These are phyloP conservation scores for Macroramphosus scolopax DNA, from an alignment of 2,797 vertebrate genomes.

Conservation along the genomic window DNA sequence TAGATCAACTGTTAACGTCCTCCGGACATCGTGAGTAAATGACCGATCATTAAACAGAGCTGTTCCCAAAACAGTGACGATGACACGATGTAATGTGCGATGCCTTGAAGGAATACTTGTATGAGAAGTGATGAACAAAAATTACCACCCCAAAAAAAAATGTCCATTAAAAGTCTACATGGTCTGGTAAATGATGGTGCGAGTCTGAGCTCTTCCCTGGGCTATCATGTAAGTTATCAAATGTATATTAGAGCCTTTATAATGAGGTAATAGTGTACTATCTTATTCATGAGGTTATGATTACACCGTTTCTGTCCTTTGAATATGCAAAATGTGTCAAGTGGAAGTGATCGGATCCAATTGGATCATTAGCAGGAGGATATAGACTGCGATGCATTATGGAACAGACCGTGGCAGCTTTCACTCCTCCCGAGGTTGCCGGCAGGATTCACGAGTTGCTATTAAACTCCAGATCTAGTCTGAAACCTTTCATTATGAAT, in stretches of 20 bases:
- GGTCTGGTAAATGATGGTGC: constrained; percentile 50
- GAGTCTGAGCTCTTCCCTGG: constrained; percentile 43
- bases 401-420: constrained; percentile 35
- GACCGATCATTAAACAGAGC: constrained; percentile 52
- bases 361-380: constrained; percentile 42
- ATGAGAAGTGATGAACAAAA: constrained; percentile 49
- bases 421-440: constrained; percentile 18
- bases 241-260: constrained; percentile 65
- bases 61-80: constrained; percentile 32
- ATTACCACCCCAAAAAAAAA: constrained; percentile 42
- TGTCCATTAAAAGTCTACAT: constrained; percentile 53
- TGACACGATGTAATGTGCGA: constrained; percentile 44
- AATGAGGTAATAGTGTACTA: constrained; percentile 61
- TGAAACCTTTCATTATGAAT: constrained; percentile 51
- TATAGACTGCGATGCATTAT: constrained; percentile 45
- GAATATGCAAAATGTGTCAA: constrained; percentile 70
- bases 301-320: constrained; percentile 59
- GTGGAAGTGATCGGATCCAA: constrained; percentile 57
- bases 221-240: constrained; percentile 58
- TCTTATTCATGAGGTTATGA: constrained; percentile 73
- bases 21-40: constrained; percentile 52
- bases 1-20: constrained; percentile 25
- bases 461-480: constrained; percentile 37
- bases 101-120: constrained; percentile 54
- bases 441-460: constrained; percentile 31